Percentiles rank a stretch among this genome's conserved stretches.
Conservation (phyloP, 2,888 invertebrate species). For the Tholera decimalis region DNA sequence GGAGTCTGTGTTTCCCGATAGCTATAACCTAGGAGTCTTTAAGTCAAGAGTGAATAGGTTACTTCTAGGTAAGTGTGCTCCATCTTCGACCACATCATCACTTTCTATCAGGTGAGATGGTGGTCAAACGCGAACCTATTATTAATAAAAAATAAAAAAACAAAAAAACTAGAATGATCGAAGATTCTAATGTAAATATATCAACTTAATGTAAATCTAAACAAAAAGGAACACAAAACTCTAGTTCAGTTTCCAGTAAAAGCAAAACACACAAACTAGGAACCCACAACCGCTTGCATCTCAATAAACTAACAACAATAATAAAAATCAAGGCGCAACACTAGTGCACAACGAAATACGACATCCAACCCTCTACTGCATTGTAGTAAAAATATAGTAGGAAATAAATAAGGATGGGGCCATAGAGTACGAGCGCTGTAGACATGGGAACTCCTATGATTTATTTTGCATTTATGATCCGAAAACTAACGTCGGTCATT, state of each 20-base stretch:
- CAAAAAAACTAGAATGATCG: no score
- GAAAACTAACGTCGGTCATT: no score
- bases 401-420: slow-evolving; percentile 66
- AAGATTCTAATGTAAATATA: not conserved
- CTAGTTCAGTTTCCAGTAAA: not conserved
- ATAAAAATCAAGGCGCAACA: slow-evolving; percentile 51
- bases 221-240: not conserved
- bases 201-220: not conserved
- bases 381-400: slow-evolving; percentile 64
- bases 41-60: no score
- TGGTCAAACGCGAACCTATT: no score
- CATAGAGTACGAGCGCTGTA: not conserved
- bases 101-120: no score
- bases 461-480: no score
- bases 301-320: slow-evolving; percentile 33
- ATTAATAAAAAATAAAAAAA: no score
- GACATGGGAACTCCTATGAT: no score
- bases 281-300: slow-evolving; percentile 9
- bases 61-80: no score
- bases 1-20: no score
- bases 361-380: slow-evolving; percentile 48
- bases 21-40: no score
- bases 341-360: slow-evolving; percentile 43
- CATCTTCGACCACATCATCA: no score
- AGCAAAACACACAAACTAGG: slow-evolving; percentile 8